Conservation (phyloP, 2,797 vertebrate genomes). For the Manis crassicaudata region DNA sequence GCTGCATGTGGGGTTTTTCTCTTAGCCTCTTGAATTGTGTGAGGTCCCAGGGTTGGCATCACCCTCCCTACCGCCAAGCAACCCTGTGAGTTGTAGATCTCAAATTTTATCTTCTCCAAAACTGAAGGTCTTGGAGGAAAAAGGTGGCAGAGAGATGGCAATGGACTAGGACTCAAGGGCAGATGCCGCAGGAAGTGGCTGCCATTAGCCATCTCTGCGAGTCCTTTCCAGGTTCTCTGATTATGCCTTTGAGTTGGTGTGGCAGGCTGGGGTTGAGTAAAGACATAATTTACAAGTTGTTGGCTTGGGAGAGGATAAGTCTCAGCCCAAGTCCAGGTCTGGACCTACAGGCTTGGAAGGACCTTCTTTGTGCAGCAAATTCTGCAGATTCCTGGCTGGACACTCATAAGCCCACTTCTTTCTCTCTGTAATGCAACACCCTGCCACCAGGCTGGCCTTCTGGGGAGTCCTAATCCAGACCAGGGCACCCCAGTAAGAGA, state of each 20-base stretch:
- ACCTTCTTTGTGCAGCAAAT: background rate
- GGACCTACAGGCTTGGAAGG: background rate
- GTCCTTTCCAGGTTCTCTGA: background rate
- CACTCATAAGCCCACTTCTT: background rate
- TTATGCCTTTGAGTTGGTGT: background rate
- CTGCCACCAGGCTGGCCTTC: conserved; percentile 1
- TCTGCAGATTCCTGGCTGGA: background rate
- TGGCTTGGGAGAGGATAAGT: background rate
- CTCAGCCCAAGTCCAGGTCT: background rate
- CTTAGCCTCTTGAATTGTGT: background rate
- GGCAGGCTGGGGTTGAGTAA: background rate
- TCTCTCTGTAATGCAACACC: background rate
- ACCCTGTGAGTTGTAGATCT: background rate
- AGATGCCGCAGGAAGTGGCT: background rate
- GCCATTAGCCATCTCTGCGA: background rate
- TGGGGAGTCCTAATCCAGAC: background rate
- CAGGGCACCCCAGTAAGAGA: conserved; percentile 34
- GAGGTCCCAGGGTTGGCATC: background rate
- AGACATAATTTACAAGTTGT: background rate
- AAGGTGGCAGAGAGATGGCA: background rate
- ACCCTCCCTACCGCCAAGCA: background rate
- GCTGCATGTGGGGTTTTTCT: background rate
- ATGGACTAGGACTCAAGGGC: background rate
- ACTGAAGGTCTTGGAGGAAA: background rate
- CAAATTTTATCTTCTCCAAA: background rate